Conservation (phyloP, 2,113 vertebrate genomes). For the Chrysemys picta region DNA sequence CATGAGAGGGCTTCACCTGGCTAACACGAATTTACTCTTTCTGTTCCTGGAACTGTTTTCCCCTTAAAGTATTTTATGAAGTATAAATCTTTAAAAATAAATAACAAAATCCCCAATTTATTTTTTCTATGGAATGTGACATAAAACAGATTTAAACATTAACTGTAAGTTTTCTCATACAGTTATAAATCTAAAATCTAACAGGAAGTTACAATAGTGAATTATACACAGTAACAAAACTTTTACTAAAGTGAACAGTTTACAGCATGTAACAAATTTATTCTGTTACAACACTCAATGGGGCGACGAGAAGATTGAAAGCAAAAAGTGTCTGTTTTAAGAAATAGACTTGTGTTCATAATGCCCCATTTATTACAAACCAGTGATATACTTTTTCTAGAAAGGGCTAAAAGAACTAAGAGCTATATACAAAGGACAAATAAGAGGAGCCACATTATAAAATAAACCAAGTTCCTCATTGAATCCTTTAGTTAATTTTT, state of each 20-base stretch:
- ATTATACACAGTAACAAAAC: not conserved
- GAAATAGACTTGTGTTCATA: not conserved
- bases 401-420: not conserved
- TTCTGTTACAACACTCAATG: not conserved
- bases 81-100: not conserved
- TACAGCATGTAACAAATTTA: not conserved
- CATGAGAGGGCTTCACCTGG: not conserved
- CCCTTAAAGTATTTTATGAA: not conserved
- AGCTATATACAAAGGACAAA: not conserved
- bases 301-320: not conserved
- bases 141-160: not conserved
- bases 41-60: not conserved
- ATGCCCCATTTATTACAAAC: fast-evolving
- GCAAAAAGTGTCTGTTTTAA: not conserved
- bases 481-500: conserved; percentile 48
- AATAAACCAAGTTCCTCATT: not conserved
- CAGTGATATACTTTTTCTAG: not conserved
- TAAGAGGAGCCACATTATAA: not conserved
- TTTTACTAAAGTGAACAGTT: not conserved
- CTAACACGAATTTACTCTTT: not conserved
- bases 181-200: not conserved
- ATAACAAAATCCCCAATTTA: not conserved
- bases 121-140: not conserved
- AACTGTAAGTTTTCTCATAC: not conserved
- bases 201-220: not conserved